Percentiles rank a stretch among this genome's conserved stretches.
These are phyloP conservation scores for Drosophila pachea DNA, from an alignment of 1,140 invertebrate species.

Conservation along the genomic window DNA sequence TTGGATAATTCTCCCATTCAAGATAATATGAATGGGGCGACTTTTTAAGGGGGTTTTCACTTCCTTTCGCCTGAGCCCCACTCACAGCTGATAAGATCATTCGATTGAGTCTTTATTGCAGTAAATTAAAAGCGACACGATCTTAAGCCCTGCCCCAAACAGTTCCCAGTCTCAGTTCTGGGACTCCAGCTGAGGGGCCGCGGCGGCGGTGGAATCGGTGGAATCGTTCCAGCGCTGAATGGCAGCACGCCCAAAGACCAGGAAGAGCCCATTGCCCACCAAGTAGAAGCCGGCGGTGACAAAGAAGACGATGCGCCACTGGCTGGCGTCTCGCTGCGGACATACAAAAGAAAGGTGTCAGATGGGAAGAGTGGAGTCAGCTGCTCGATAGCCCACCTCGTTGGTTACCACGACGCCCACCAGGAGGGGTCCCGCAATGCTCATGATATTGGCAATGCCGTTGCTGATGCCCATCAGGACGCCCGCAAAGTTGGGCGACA, in stretches of 20 bases:
- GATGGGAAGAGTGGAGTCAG: not conserved
- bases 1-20: no score
- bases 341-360: not conserved
- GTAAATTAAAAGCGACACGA: not conserved
- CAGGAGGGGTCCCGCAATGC: conserved; percentile 85
- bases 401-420: conserved; percentile 84
- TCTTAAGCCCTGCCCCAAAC: conserved; percentile 29
- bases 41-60: no score
- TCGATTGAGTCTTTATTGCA: not conserved
- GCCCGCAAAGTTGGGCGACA: conserved; percentile 88
- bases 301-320: conserved; percentile 89
- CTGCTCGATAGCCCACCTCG: conserved; percentile 79
- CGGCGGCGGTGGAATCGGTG: conserved; percentile 24
- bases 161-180: conserved; percentile 32
- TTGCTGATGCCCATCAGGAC: conserved; percentile 86
- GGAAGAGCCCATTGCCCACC: conserved; percentile 84
- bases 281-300: conserved; percentile 85
- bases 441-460: conserved; percentile 86
- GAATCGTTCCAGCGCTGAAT: conserved; percentile 85
- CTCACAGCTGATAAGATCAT: no score
- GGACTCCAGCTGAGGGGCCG: conserved; percentile 46
- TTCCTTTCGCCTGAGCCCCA: no score
- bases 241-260: conserved; percentile 83
- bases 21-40: no score
- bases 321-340: conserved; percentile 79